phyloP scores from a whole-genome alignment of 2,797 vertebrate genomes.

The Protonibea diacanthus region DNA sequence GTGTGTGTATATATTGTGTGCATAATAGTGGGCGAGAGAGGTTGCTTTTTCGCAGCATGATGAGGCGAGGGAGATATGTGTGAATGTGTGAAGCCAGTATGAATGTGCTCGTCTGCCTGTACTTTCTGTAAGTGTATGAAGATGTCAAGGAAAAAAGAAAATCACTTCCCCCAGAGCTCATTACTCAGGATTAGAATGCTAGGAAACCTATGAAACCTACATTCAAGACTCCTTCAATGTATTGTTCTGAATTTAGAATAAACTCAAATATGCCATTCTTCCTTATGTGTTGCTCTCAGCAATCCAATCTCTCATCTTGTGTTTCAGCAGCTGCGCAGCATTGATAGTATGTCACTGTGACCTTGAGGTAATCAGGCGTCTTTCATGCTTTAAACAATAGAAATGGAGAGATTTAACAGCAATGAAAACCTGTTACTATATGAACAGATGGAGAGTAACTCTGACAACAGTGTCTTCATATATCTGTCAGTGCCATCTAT shows the following conservation, averaged over 20 bases:
- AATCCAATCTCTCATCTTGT: slow-evolving; percentile 6
- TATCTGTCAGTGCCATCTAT: neutral
- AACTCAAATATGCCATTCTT: slow-evolving; percentile 17
- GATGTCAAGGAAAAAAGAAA: slow-evolving; percentile 49
- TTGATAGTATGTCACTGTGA: slow-evolving; percentile 10
- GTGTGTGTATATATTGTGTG: slow-evolving; percentile 9
- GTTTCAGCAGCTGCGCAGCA: neutral
- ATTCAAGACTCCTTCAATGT: slow-evolving; percentile 16
- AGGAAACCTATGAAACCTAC: slow-evolving; percentile 14
- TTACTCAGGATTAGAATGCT: slow-evolving; percentile 50
- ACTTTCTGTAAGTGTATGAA: slow-evolving; percentile 29
- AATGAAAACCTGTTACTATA: neutral
- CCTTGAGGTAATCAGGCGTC: slow-evolving; percentile 29
- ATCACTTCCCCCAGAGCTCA: slow-evolving; percentile 34
- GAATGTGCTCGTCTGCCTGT: slow-evolving; percentile 33
- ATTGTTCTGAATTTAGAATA: slow-evolving; percentile 55
- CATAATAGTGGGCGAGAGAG: slow-evolving; percentile 19
- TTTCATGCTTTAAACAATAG: slow-evolving; percentile 34
- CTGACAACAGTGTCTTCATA: slow-evolving; percentile 13
- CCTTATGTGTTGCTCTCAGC: slow-evolving; percentile 3
- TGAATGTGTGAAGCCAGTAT: slow-evolving; percentile 36
- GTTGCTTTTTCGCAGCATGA: slow-evolving; percentile 18
- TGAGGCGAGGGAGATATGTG: slow-evolving; percentile 35
- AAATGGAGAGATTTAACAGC: slow-evolving; percentile 17
- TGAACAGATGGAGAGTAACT: slow-evolving; percentile 6